These are phyloP conservation scores for Apis florea DNA, from an alignment of 1,140 invertebrate genomes.

Conservation along the genomic window DNA sequence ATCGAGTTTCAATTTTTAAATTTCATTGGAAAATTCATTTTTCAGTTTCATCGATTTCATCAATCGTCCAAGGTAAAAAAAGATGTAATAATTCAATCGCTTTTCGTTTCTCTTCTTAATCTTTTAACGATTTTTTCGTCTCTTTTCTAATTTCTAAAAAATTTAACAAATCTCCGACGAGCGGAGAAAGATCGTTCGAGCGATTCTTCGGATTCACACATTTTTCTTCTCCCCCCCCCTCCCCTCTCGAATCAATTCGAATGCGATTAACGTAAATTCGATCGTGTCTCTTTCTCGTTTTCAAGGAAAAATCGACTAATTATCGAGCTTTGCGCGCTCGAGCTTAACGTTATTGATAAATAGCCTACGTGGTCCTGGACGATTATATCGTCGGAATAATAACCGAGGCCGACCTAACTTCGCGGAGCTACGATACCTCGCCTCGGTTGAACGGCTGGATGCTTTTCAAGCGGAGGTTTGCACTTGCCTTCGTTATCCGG, in stretches of 20 bases:
- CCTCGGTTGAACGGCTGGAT: slow-evolving; percentile 12
- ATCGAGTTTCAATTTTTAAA: no score
- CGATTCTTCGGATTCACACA: no score
- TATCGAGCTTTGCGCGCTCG: not conserved
- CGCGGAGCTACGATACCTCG: not conserved
- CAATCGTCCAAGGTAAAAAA: no score
- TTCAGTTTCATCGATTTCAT: no score
- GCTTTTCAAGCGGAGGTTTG: slow-evolving; percentile 18
- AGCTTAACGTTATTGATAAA: slow-evolving; percentile 18
- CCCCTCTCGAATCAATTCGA: not conserved
- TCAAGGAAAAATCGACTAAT: not conserved
- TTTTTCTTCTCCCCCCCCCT: no score
- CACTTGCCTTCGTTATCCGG: slow-evolving; percentile 30
- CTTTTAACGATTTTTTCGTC: no score
- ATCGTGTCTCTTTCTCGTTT: not conserved
- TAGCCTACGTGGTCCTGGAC: not conserved
- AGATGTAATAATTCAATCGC: no score
- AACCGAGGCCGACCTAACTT: slow-evolving; percentile 19
- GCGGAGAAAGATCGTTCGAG: no score
- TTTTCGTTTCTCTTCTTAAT: no score
- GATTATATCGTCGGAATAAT: slow-evolving; percentile 36
- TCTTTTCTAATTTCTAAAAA: no score
- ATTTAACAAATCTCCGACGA: no score
- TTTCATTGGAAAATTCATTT: no score
- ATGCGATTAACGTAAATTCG: not conserved